A percentile compares a stretch with the other conserved stretches of the same genome.
These are phyloP conservation scores for Sitobion miscanthi DNA, from an alignment of 1,140 invertebrate species.

Conservation along the genomic window DNA sequence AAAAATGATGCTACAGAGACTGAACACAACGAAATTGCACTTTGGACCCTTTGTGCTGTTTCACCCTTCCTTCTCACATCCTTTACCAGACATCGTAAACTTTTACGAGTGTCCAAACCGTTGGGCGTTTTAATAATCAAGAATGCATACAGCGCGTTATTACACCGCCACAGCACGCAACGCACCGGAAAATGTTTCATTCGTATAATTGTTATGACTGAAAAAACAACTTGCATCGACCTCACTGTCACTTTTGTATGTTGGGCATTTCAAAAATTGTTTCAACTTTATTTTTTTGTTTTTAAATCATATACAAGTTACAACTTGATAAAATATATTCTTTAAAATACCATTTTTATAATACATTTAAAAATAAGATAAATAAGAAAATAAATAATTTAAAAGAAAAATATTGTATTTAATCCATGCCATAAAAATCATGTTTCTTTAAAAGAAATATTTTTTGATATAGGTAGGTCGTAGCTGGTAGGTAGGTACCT, in stretches of 20 bases:
- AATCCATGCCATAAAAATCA: too few relatives aligned
- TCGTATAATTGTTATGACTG: slow-evolving; percentile 38
- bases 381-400: not conserved
- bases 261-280: not conserved
- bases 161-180: slow-evolving; percentile 17
- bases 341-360: not conserved
- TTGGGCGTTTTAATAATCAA: slow-evolving; percentile 39
- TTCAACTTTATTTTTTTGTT: not conserved
- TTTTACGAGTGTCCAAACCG: slow-evolving; percentile 48
- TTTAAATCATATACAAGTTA: not conserved
- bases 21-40: slow-evolving; percentile 18
- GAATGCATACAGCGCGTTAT: slow-evolving; percentile 40
- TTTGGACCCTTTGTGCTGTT: not conserved
- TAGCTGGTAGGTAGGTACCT: too few relatives aligned
- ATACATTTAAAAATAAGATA: not conserved
- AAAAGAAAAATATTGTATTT: not conserved
- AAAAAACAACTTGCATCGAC: not conserved
- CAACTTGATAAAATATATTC: not conserved
- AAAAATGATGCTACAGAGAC: slow-evolving; percentile 5
- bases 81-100: slow-evolving; percentile 33
- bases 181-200: slow-evolving; percentile 41
- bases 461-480: too few relatives aligned
- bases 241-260: not conserved
- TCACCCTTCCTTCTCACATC: not conserved
- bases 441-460: too few relatives aligned